A percentile compares a stretch with the other conserved stretches of the same genome.
Conservation (phyloP, 2,888 invertebrate species). For the Machimus rusticus region DNA sequence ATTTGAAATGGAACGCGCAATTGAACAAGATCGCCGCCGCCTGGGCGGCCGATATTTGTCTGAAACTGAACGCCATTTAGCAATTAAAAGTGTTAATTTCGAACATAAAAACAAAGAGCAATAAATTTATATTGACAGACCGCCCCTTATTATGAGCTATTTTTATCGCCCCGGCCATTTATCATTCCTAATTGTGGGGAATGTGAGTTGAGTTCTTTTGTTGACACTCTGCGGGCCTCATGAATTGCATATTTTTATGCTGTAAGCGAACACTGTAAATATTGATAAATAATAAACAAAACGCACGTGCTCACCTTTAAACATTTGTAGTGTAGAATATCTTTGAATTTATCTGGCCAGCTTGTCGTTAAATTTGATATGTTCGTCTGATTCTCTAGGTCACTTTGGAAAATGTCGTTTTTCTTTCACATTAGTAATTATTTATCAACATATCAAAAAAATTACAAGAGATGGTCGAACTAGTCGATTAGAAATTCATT, state of each 20-base stretch:
- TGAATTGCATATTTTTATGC: background rate
- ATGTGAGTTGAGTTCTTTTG: constrained; percentile 5
- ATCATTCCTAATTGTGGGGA: constrained; percentile 3
- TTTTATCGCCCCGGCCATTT: background rate
- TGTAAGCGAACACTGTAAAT: background rate
- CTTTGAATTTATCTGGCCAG: background rate
- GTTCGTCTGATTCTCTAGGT: too few species aligned
- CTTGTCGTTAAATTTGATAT: background rate
- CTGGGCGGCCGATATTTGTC: constrained; percentile 27
- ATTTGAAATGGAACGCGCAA: background rate
- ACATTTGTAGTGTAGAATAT: background rate
- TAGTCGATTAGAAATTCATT: too few species aligned
- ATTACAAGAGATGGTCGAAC: too few species aligned
- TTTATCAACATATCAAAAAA: too few species aligned
- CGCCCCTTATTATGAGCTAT: constrained; percentile 25
- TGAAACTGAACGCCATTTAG: background rate
- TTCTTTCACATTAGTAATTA: background rate
- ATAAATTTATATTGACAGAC: constrained; percentile 39
- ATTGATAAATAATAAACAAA: background rate
- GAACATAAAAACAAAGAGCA: constrained; percentile 27
- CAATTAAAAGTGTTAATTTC: constrained; percentile 35
- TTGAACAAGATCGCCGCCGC: background rate
- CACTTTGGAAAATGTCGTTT: background rate
- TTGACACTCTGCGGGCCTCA: background rate
- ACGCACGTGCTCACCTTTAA: background rate